Conservation (phyloP, 2,113 vertebrate species). For the Menidia beryllina region DNA sequence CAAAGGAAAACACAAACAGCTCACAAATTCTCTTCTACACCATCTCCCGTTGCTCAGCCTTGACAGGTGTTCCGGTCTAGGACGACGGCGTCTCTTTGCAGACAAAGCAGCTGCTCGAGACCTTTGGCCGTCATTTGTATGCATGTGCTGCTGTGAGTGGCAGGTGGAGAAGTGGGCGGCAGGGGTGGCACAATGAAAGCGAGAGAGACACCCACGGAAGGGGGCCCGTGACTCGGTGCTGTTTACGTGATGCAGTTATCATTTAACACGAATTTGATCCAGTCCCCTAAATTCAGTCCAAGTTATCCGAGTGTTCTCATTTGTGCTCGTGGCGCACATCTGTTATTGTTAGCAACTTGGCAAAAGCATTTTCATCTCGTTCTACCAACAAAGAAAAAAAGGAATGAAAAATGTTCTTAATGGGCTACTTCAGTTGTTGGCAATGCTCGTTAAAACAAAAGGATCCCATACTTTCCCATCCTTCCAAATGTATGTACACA, state of each 20-base stretch:
- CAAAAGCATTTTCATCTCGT: too few relatives aligned
- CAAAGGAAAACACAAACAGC: neutral
- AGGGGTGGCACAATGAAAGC: neutral
- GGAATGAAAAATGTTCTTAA: neutral
- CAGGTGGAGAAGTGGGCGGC: neutral
- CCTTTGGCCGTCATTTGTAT: conserved; percentile 23
- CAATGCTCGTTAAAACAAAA: conserved; percentile 36
- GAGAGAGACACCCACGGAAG: neutral
- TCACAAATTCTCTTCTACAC: neutral
- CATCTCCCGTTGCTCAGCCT: conserved; percentile 36
- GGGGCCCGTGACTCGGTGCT: neutral
- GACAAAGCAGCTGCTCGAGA: conserved; percentile 78
- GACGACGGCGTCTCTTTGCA: conserved; percentile 60
- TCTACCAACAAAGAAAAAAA: too few relatives aligned
- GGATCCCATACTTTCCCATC: neutral
- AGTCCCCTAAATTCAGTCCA: neutral
- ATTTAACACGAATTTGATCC: neutral
- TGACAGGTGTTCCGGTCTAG: conserved; percentile 77
- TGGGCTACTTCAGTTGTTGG: neutral
- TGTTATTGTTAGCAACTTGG: neutral
- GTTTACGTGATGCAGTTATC: neutral
- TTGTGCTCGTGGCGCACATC: neutral
- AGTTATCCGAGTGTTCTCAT: neutral
- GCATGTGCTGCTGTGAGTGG: neutral
- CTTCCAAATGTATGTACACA: too few relatives aligned